Evolutionary conservation across 1,140 invertebrate species (phyloP), one percentile per base, ranked within the genome.

Genomic region (Lutraria rhynchaena): DNA sequence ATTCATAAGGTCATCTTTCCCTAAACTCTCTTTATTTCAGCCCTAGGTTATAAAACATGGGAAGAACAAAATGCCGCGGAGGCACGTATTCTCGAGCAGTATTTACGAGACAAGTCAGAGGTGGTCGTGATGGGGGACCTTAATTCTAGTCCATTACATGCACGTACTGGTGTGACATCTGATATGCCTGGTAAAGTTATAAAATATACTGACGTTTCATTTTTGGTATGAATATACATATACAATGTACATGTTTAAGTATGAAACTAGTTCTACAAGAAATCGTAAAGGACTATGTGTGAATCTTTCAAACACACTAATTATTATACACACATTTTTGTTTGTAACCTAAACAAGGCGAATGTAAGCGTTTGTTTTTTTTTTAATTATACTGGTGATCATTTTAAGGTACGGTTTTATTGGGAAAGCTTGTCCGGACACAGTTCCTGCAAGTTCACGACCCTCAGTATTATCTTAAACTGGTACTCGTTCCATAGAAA

Each of bases 81-180:
- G 35, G 69, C 60, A 5, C 71, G 49, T 22, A 22, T 15, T 11
- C 22, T 82, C 1, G 70, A 75, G 24, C 13, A 33, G 19, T 24
- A n/a, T 9, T 51, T 75, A 17, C 0, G 55, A 46, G 19, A 65
- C n/a, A 55, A 24, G 49, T 46, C 22, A 0, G 29, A 41, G 9
- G 69, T 35, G 19, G 53, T 82, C 24, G 53, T 82, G 13, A 74
- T 82, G 80, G 80, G 80, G 11, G 80, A 82, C 35, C 61, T 82
- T 22, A 82, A 82, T 29, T 31, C 37, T 31, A 51, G 80, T n/a
- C 80, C 80, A 33, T 29, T 9, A 5, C 51, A 74, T 9, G 33
- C 70, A 5, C 24, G 19, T 13, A 27, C 53, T 4, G 5, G 41
- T 3, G 61, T 82, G 2, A 13, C 44, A 1, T 29, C 69, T 24